Conservation (phyloP, 2,797 vertebrate species). For the Rhynchonycteris naso region DNA sequence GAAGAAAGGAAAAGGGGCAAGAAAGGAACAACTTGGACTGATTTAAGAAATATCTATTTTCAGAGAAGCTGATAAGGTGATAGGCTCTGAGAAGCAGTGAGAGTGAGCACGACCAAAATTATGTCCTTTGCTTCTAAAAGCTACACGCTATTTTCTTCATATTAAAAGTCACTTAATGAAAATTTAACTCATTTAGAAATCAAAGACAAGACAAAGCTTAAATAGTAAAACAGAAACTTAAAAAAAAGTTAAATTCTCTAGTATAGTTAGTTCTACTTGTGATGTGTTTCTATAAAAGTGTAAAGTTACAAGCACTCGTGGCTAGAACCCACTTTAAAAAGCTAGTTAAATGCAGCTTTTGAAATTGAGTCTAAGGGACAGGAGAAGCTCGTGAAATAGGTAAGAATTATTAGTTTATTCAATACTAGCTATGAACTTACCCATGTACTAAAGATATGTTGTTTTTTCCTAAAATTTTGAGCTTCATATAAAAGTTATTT, state of each 20-base stretch:
- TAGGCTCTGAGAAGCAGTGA: neutral
- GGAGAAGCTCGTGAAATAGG: neutral
- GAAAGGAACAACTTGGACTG: neutral
- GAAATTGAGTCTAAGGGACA: too few relatives aligned
- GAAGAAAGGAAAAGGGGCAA: slow-evolving; percentile 4
- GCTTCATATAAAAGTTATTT: slow-evolving; percentile 10
- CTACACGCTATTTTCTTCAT: neutral
- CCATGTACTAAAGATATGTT: neutral
- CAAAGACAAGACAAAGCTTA: neutral
- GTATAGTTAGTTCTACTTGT: neutral
- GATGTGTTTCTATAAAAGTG: neutral
- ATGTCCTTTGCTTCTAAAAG: neutral
- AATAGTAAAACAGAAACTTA: neutral
- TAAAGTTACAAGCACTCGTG: neutral
- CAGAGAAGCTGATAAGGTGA: neutral
- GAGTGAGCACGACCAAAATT: neutral
- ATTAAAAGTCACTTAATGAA: neutral
- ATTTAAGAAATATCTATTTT: slow-evolving; percentile 17
- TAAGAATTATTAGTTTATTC: neutral
- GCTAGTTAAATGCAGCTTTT: neutral
- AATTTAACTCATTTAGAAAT: slow-evolving; percentile 44
- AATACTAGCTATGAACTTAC: neutral
- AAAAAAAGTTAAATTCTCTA: slow-evolving; percentile 28
- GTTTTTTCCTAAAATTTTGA: slow-evolving; percentile 13
- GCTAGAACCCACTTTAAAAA: slow-evolving; percentile 7